A percentile compares a stretch with the other conserved stretches of the same genome.
Evolutionary conservation across 2,888 invertebrate species (phyloP).

Genomic region (Crioceris asparagi): DNA sequence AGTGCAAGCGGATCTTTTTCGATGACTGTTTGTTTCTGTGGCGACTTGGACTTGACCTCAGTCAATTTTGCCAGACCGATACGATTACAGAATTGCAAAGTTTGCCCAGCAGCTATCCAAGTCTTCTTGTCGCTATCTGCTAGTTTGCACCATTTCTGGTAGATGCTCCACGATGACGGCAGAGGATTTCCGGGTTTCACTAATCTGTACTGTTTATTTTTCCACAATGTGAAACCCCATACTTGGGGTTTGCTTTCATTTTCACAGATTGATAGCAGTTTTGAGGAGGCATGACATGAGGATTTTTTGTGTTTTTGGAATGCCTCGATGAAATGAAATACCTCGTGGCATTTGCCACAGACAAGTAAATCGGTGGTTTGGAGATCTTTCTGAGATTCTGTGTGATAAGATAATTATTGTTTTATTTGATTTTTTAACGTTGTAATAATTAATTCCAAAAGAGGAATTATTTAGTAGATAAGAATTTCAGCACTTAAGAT

Average conservation of each 20-base stretch:
- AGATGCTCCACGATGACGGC: conserved; percentile 60
- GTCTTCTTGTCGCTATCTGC: conserved; percentile 60
- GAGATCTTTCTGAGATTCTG: conserved; percentile 69
- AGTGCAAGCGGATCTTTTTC: conserved; percentile 21
- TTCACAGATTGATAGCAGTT: conserved; percentile 51
- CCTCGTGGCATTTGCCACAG: conserved; percentile 73
- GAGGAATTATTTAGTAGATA: too few species aligned
- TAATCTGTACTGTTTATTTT: conserved; percentile 47
- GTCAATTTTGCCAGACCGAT: conserved; percentile 58
- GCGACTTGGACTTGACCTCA: conserved; percentile 34
- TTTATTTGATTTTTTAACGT: too few species aligned
- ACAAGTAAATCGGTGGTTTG: conserved; percentile 67
- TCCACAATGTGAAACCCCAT: conserved; percentile 79
- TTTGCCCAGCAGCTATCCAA: conserved; percentile 71
- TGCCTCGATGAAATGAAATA: conserved; percentile 69
- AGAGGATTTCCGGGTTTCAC: conserved; percentile 48
- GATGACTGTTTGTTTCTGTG: conserved; percentile 7
- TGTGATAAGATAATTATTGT: too few species aligned
- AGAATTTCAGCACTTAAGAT: too few species aligned
- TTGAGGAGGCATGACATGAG: conserved; percentile 48
- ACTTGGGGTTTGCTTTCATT: conserved; percentile 72
- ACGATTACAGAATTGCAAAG: conserved; percentile 60
- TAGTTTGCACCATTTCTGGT: conserved; percentile 77
- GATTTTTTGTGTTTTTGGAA: conserved; percentile 61
- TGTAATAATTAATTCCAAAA: too few species aligned